Base-by-base conservation (phyloP, 2,797 vertebrate genomes). In the Vultur gryphus region DNA sequence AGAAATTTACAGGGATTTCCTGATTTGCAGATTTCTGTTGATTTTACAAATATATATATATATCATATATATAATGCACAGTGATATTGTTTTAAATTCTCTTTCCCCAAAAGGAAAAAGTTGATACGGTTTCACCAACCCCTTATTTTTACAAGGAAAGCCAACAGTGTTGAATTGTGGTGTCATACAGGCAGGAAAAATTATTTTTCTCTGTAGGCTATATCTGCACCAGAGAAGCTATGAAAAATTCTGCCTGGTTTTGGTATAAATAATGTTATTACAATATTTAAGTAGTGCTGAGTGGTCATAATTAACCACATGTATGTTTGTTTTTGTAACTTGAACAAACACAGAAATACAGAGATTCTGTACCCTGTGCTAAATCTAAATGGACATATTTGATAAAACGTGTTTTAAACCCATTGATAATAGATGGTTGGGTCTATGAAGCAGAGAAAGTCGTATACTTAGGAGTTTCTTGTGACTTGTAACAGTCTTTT, bases 401-500 rank as follows among this genome's bases (percentile, higher is more conserved):
- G 33, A 13, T 62, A 41, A 80, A 9, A 48, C 1, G 0, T 61
- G 6, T 39, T 64, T 84, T 89, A 57, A 75, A 73, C 8, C 18
- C 6, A 3, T 14, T 79, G 18, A 6, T 80, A 76, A 26, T 13
- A 41, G 18, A 28, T 46, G 12, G 2, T 7, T 29, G 55, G 9
- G 10, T 41, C 25, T 52, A 0, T 35, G n/a, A 71, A 71, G 52
- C 25, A 26, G 48, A 59, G 41, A 15, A 81, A 58, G 23, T 93
- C 2, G 0, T 21, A 11, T 83, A 19, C 39, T 81, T 43, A 21
- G 0, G 0, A 35, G 19, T 81, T 84, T 44, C 11, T 1, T 57
- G 28, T 80, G 81, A 52, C 31, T 83, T 35, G 6, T 14, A 79
- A 25, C 11, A 33, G n/a, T 73, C 49, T 89, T 66, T 72, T 54